phyloP scores from a whole-genome alignment of 2,888 invertebrate species.

The Nudaria mundana region DNA sequence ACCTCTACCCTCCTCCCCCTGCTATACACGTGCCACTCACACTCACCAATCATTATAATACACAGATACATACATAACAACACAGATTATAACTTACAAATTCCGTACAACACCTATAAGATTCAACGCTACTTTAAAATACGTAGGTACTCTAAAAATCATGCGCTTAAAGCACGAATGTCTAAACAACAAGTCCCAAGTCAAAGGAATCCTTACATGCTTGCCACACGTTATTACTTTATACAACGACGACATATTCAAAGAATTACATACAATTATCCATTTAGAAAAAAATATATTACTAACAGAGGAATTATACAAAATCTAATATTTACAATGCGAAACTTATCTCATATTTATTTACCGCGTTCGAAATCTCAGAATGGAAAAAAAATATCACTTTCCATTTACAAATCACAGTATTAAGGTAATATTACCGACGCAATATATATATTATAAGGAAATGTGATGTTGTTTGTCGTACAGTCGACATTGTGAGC shows the following conservation, averaged over 20 bases:
- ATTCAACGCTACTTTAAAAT: slow-evolving; percentile 59
- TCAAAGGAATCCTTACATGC: slow-evolving; percentile 32
- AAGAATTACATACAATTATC: slow-evolving; percentile 45
- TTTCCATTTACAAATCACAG: slow-evolving; percentile 69
- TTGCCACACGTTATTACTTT: slow-evolving; percentile 23
- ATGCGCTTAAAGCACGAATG: slow-evolving; percentile 75
- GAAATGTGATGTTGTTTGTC: slow-evolving; percentile 55
- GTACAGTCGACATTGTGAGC: slow-evolving; percentile 28
- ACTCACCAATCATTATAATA: slow-evolving; percentile 26
- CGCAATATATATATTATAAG: slow-evolving; percentile 35
- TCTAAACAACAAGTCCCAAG: slow-evolving; percentile 57
- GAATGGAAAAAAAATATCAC: slow-evolving; percentile 46
- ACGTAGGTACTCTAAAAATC: slow-evolving; percentile 65
- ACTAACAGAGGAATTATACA: slow-evolving; percentile 45
- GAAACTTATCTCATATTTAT: slow-evolving; percentile 37
- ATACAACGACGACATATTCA: slow-evolving; percentile 28
- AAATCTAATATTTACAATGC: slow-evolving; percentile 40
- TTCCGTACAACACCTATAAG: slow-evolving; percentile 61
- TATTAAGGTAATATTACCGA: slow-evolving; percentile 68
- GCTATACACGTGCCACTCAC: slow-evolving; percentile 1
- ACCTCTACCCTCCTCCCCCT: background rate
- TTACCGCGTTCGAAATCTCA: slow-evolving; percentile 50
- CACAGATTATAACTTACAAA: slow-evolving; percentile 52
- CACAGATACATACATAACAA: slow-evolving; percentile 40
- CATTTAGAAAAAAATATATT: slow-evolving; percentile 44